Evolutionary conservation across 2,797 vertebrate genomes (phyloP).

Genomic region (Sorex maritimensis): DNA sequence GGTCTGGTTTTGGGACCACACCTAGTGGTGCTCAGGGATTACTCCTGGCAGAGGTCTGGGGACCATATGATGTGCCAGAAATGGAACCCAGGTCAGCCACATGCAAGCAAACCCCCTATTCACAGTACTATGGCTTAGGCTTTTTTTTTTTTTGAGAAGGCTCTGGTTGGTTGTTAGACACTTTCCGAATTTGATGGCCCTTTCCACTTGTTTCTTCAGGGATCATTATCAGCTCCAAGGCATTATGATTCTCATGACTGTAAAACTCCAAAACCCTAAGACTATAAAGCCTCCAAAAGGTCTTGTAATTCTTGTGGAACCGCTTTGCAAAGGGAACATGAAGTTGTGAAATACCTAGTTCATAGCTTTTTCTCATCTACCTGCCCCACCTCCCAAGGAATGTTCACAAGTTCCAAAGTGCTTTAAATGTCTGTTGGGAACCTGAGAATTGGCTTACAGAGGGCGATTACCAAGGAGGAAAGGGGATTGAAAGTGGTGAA

Average conservation of each 20-base stretch:
- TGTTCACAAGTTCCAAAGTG: slow-evolving; percentile 8
- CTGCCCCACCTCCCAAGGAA: not conserved
- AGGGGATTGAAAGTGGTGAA: too few species aligned
- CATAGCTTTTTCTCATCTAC: slow-evolving; percentile 17
- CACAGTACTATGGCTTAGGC: too few species aligned
- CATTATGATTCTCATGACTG: slow-evolving; percentile 43
- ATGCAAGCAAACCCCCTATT: too few species aligned
- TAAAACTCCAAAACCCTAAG: slow-evolving; percentile 42
- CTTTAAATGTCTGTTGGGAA: slow-evolving; percentile 17
- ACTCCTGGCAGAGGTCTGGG: too few species aligned
- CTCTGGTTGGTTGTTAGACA: not conserved
- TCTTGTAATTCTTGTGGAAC: slow-evolving; percentile 64
- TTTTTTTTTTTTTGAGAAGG: not conserved
- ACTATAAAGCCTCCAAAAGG: slow-evolving; percentile 3
- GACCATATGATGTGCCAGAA: too few species aligned
- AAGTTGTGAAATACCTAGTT: slow-evolving; percentile 57
- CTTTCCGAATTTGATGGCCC: slow-evolving; percentile 14
- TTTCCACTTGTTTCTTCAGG: slow-evolving; percentile 68
- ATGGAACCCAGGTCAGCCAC: too few species aligned
- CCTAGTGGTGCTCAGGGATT: too few species aligned
- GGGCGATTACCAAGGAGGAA: too few species aligned
- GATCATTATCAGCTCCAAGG: not conserved
- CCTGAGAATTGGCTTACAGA: too few species aligned
- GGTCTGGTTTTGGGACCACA: too few species aligned
- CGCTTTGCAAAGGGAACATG: slow-evolving; percentile 42